Evolutionary conservation across 1,140 invertebrate genomes (phyloP), one percentile per base, ranked within the genome.

Genomic region (Kradibia gibbosae): DNA sequence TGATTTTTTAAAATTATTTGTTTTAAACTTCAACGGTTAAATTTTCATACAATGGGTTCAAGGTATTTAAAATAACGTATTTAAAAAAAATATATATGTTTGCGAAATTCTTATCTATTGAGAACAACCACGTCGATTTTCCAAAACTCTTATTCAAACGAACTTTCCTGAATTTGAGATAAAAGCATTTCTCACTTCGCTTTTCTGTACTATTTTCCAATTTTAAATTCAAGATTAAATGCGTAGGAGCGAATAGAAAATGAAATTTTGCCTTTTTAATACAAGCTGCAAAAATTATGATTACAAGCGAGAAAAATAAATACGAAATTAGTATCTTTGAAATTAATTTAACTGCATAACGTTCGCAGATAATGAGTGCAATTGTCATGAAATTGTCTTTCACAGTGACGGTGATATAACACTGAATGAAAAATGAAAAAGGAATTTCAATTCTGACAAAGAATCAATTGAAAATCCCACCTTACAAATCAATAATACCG

Each of bases 401-500:
- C 17, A 17, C 62, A 17, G 36, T 39, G 62, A 67, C 7, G 62
- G 5, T 67, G 22, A 1, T 22, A 17, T n/a, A 67, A 67, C 17
- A 67, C 34, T 67, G 17, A 20, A 17, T 67, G 17, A 20, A 17
- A 65, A 57, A 65, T 17, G 31, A 65, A 36, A 34, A 36, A 65
- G 20, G 17, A 67, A 39, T 67, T 34, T 67, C 10, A 5, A 20
- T 7, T 15, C 11, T 67, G 2, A 22, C 20, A n/a, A 31, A 67
- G 20, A n/a, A 67, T 67, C 34, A n/a, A 36, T 39, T n/a, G 62
- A 39, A 67, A 67, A 67, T 67, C 17, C 34, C 28, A 67, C 34
- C 17, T 39, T 39, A 67, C 62, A 67, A 67, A 67, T 67, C 39
- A 67, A 39, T 67, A 39, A 7, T 67, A 67, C 31, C 34, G 62